Evolutionary conservation across 2,113 vertebrate species (phyloP).

Genomic region (Chionodraco myersi): DNA sequence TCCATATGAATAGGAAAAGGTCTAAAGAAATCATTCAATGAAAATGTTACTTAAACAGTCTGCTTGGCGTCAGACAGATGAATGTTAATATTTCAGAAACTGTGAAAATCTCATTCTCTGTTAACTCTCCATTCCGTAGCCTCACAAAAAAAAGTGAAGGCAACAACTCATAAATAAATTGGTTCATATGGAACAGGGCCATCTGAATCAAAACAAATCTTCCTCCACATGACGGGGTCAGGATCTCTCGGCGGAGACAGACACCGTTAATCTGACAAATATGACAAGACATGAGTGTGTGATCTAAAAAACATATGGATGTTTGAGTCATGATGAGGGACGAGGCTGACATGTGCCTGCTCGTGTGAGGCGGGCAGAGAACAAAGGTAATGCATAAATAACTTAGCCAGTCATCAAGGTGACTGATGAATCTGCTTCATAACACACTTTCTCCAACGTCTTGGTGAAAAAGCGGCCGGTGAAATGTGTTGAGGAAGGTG

Average conservation of each 20-base stretch:
- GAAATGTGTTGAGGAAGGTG: conserved; percentile 59
- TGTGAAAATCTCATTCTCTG: conserved; percentile 36
- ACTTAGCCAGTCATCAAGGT: conserved; percentile 63
- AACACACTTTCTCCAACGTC: conserved; percentile 56
- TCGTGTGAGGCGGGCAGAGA: conserved; percentile 49
- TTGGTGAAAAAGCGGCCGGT: conserved; percentile 50
- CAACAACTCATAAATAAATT: conserved; percentile 50
- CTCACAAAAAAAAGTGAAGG: neutral
- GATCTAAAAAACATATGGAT: conserved; percentile 3
- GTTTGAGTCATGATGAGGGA: conserved; percentile 49
- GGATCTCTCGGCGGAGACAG: conserved; percentile 40
- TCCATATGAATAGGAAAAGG: conserved; percentile 25
- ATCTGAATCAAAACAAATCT: conserved; percentile 53
- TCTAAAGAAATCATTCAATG: conserved; percentile 53
- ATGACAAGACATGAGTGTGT: conserved; percentile 19
- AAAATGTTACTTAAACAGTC: conserved; percentile 52
- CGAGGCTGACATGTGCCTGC: conserved; percentile 40
- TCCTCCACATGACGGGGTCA: conserved; percentile 38
- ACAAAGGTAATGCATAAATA: conserved; percentile 77
- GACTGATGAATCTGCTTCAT: conserved; percentile 70
- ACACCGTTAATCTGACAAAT: conserved; percentile 55
- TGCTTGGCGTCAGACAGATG: conserved; percentile 34
- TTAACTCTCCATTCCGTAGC: conserved; percentile 10
- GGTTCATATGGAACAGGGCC: conserved; percentile 40
- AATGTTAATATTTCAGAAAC: conserved; percentile 63